Evolutionary conservation across 2,113 vertebrate genomes (phyloP), one percentile per base, ranked within the genome.

Genomic region (Silurus glanis): DNA sequence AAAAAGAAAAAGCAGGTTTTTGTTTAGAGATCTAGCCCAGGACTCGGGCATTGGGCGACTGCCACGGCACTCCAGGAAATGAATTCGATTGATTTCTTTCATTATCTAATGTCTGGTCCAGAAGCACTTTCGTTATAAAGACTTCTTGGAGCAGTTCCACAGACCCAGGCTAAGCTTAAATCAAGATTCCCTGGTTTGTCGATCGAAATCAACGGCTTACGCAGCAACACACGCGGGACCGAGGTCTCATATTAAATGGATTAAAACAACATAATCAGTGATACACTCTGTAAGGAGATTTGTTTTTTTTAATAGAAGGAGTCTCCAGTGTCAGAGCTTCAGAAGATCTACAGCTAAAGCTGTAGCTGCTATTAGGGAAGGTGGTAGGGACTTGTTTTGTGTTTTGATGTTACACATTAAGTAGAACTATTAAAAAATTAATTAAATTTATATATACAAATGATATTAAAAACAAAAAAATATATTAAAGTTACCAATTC

Each of bases 81-180:
- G 25, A 59, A 59, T 58, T 28, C 37, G 76, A 80, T 80, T 59
- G 76, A 59, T 80, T 37, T 80, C 55, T 80, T 80, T 80, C 76
- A 80, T 80, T 80, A 80, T 58, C 76, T 80, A 80, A 80, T 80
- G 76, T 59, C 55, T 37, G 55, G 55, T 58, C 76, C 9, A 80
- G 55, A 59, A 59, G 16, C 55, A 80, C 76, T 80, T 59, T 59
- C 16, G 76, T 37, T 58, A 80, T 58, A 80, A 80, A 80, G 55
- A 19, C 76, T 80, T 80, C 76, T 59, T 80, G 76, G 76, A 59
- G 16, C 25, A 5, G 6, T 59, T 80, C 76, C 76, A 80, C 76
- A 37, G 6, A 5, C 25, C 16, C n/a, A 59, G 76, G 76, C 25
- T 13, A 37, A 45, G 76, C 25, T 37, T 80, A 58, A 80, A 58